Evolutionary conservation across 2,888 invertebrate species (phyloP).

Genomic region (Mythimna loreyi): DNA sequence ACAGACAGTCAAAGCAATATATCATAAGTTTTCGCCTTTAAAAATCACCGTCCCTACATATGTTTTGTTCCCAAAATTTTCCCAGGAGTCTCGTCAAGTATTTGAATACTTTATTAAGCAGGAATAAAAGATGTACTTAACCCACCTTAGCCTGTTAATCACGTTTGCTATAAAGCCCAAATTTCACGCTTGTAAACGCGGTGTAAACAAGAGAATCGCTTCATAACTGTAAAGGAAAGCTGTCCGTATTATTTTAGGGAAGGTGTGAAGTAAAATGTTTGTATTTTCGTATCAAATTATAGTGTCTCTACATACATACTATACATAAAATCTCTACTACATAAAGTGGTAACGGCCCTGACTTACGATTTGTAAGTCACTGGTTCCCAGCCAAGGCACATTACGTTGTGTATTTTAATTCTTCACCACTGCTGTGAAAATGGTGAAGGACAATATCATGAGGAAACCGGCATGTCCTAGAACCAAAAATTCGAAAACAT

Average conservation of each 20-base stretch:
- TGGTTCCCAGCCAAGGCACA: no score
- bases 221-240: slow-evolving; percentile 27
- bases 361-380: no score
- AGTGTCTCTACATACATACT: no score
- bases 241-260: slow-evolving; percentile 23
- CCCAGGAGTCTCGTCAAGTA: neutral
- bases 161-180: slow-evolving; percentile 42
- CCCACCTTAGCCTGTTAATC: slow-evolving; percentile 45
- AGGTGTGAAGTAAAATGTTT: neutral
- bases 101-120: slow-evolving; percentile 41
- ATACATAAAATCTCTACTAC: no score
- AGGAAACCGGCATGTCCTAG: no score
- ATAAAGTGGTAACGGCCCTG: no score
- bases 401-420: no score
- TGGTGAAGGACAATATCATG: no score
- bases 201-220: slow-evolving; percentile 45
- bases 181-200: slow-evolving; percentile 32
- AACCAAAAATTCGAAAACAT: no score
- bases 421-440: no score
- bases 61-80: neutral
- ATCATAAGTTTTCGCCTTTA: neutral
- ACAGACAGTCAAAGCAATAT: neutral
- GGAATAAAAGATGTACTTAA: slow-evolving; percentile 37
- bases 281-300: neutral
- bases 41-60: neutral